Evolutionary conservation across 2,797 vertebrate species (phyloP), one percentile per base, ranked within the genome.

Genomic region (Rhinoraja longicauda): DNA sequence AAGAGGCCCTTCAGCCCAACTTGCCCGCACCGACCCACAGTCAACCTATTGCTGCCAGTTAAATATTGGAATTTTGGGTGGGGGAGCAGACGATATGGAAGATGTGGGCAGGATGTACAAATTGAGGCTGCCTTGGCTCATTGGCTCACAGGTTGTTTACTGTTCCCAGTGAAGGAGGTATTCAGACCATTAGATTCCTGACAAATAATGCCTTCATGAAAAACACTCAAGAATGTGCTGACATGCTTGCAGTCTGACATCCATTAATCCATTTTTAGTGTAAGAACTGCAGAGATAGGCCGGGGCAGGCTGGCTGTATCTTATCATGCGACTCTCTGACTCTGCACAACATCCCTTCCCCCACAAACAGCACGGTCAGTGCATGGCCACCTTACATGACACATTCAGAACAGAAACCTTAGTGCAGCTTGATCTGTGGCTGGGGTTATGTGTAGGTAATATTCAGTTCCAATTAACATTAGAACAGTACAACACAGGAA

Each of bases 161-260:
- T 75, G 24, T 39, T 92, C 45, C 26, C 67, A n/a, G 45, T 92
- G 70, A 36, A 92, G 86, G 32, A 92, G 39, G 90, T 73, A 53
- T 32, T 92, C 72, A 26, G 39, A 70, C 36, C 36, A 29, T 39
- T 53, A 75, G 67, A 72, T 73, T 92, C 39, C 70, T 92, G 90
- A 75, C 72, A 92, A 92, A 92, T 92, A 75, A 92, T 92, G 70
- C 45, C 90, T 70, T 92, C 72, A 53, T 92, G 36, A 92, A 92
- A 86, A 75, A 53, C 70, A 72, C 70, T 92, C 24, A 73, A 57
- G 90, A 75, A 92, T 75, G 90, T 92, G 90, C 70, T 92, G 90
- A 92, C 90, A 92, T 70, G 70, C 90, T 75, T 92, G 70, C 90
- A 92, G 90, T 53, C 90, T 75, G 90, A 92, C 90, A 92, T 92